Percentiles rank a stretch among this genome's conserved stretches.
Evolutionary conservation across 2,888 invertebrate genomes (phyloP).

Genomic region (Hypena proboscidalis): DNA sequence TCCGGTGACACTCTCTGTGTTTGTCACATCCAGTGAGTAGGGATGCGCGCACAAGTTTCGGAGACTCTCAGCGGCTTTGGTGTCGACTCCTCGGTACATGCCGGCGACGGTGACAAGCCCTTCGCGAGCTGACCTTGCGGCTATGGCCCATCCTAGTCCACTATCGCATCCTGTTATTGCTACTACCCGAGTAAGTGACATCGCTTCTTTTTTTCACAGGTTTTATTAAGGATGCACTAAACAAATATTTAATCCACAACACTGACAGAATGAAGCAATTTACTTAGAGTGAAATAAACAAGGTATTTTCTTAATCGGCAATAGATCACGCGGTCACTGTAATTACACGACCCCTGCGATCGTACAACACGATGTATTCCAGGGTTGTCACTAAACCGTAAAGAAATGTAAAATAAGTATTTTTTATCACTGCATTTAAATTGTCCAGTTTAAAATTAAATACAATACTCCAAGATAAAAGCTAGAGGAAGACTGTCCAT

Average conservation of each 20-base stretch:
- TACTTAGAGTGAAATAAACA: too few relatives aligned
- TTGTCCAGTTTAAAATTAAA: not conserved
- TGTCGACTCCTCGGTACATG: slow-evolving; percentile 86
- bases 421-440: not conserved
- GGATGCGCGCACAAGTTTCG: slow-evolving; percentile 73
- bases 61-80: slow-evolving; percentile 79
- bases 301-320: too few relatives aligned
- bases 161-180: slow-evolving; percentile 95
- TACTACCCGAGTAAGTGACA: slow-evolving; percentile 77
- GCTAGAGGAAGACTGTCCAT: slow-evolving; percentile 53
- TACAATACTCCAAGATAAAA: slow-evolving; percentile 39
- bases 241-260: too few relatives aligned
- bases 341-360: too few relatives aligned
- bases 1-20: slow-evolving; percentile 80
- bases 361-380: too few relatives aligned
- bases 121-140: slow-evolving; percentile 85
- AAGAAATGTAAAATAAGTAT: not conserved
- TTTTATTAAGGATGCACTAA: not conserved
- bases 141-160: slow-evolving; percentile 91
- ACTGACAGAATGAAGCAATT: too few relatives aligned
- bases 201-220: slow-evolving; percentile 14
- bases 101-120: slow-evolving; percentile 92
- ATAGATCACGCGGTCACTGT: too few relatives aligned
- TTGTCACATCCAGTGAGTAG: slow-evolving; percentile 88
- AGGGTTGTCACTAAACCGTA: too few relatives aligned